These are phyloP conservation scores for Garra rufa DNA, from an alignment of 2,113 vertebrate genomes.

Conservation along the genomic window DNA sequence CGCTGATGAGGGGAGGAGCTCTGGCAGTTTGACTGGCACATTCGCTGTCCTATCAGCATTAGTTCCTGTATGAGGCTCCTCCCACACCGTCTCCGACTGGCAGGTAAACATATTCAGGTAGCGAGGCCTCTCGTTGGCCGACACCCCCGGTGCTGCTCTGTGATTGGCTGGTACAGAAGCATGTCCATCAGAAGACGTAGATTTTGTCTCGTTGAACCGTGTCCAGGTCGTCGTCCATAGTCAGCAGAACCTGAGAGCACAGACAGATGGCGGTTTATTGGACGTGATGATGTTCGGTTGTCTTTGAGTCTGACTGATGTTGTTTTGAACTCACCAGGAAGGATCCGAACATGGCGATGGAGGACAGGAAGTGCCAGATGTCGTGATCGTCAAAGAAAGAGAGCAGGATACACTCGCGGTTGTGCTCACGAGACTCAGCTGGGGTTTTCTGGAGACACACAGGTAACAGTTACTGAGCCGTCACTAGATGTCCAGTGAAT, in stretches of 20 bases:
- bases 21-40: constrained; percentile 39
- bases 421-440: constrained; percentile 94
- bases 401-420: constrained; percentile 93
- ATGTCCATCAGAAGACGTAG: constrained; percentile 83
- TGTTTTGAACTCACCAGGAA: constrained; percentile 83
- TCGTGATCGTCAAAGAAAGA: constrained; percentile 97
- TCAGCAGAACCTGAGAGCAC: constrained; percentile 86
- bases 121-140: constrained; percentile 9
- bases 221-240: constrained; percentile 94
- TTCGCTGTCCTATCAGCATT: constrained; percentile 41
- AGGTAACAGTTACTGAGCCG: not conserved
- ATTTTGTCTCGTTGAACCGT: constrained; percentile 94
- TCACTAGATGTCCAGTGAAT: too few species aligned
- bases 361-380: constrained; percentile 98
- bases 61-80: not conserved
- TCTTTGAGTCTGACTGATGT: not conserved
- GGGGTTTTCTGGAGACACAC: constrained; percentile 87
- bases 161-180: not conserved
- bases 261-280: not conserved
- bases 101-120: not conserved
- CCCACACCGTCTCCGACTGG: not conserved
- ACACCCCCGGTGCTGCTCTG: not conserved
- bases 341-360: constrained; percentile 97
- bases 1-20: constrained; percentile 3
- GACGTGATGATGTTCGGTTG: not conserved